A percentile compares a stretch with the other conserved stretches of the same genome.
phyloP scores from a whole-genome alignment of 2,888 invertebrate genomes.

The Tetheella fluctuosa region DNA sequence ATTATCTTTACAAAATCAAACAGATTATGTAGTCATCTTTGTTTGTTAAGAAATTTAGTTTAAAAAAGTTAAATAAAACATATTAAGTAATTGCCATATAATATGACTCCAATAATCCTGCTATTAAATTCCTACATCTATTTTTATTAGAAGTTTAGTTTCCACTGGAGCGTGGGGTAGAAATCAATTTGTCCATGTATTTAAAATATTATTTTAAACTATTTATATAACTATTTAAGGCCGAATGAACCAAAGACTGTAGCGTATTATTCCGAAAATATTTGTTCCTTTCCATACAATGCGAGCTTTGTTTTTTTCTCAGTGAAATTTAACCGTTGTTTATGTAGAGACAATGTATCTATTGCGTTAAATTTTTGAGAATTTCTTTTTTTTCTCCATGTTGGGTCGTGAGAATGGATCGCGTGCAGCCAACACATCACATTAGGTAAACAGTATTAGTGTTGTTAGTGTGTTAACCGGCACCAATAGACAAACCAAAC shows the following conservation, averaged over 20 bases:
- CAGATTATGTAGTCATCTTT: background rate
- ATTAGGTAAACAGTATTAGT: slow-evolving; percentile 76
- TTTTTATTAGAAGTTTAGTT: too few relatives aligned
- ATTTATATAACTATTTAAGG: background rate
- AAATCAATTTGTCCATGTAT: too few relatives aligned
- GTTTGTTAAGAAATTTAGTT: too few relatives aligned
- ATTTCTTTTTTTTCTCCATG: slow-evolving; percentile 66
- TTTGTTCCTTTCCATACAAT: slow-evolving; percentile 48
- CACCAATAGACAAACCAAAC: slow-evolving; percentile 36
- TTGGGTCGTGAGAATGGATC: slow-evolving; percentile 78
- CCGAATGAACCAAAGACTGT: background rate
- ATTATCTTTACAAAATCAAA: background rate
- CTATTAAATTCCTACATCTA: too few relatives aligned
- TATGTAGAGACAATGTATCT: slow-evolving; percentile 78
- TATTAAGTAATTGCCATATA: too few relatives aligned
- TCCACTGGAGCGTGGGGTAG: too few relatives aligned
- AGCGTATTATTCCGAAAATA: slow-evolving; percentile 12
- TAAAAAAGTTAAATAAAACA: too few relatives aligned
- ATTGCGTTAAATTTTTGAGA: slow-evolving; percentile 74
- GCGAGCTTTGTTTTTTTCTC: slow-evolving; percentile 47
- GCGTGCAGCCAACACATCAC: slow-evolving; percentile 69
- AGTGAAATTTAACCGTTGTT: slow-evolving; percentile 73
- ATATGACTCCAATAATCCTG: too few relatives aligned
- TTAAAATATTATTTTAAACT: too few relatives aligned
- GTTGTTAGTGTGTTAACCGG: slow-evolving; percentile 45